phyloP scores from a whole-genome alignment of 2,888 invertebrate species.

The Drosophila mercatorum region DNA sequence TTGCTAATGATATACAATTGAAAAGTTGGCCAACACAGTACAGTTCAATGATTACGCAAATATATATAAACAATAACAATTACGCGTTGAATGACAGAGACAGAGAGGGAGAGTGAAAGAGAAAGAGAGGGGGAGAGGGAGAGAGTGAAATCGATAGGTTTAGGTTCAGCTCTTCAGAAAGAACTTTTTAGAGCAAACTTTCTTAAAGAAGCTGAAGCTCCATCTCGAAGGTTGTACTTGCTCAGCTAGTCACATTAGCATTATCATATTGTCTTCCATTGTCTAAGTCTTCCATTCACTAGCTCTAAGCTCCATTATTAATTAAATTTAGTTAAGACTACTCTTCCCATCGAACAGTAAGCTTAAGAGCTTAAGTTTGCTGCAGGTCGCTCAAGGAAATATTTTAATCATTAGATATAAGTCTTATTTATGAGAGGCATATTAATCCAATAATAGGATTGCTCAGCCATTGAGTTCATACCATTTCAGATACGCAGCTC shows the following conservation, averaged over 20 bases:
- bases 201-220: not conserved
- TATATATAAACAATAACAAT: constrained; percentile 27
- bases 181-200: not conserved
- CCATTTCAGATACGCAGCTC: not conserved
- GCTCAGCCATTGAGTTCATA: not conserved
- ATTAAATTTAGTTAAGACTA: not conserved
- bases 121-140: not conserved
- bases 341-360: not conserved
- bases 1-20: constrained; percentile 52
- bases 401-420: constrained; percentile 7
- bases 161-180: not conserved
- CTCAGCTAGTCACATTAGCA: too few species aligned
- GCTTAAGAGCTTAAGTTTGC: too few species aligned
- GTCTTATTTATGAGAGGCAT: constrained; percentile 4
- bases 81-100: not conserved
- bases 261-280: not conserved
- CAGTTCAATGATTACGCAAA: constrained; percentile 36
- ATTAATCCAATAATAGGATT: constrained; percentile 28
- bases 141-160: not conserved
- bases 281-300: too few species aligned
- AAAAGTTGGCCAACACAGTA: constrained; percentile 36
- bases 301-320: not conserved
- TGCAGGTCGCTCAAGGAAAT: too few species aligned
- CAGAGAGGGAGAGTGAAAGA: not conserved
- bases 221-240: too few species aligned